phyloP scores from a whole-genome alignment of 2,888 invertebrate species.

The Teinopalpus imperialis region DNA sequence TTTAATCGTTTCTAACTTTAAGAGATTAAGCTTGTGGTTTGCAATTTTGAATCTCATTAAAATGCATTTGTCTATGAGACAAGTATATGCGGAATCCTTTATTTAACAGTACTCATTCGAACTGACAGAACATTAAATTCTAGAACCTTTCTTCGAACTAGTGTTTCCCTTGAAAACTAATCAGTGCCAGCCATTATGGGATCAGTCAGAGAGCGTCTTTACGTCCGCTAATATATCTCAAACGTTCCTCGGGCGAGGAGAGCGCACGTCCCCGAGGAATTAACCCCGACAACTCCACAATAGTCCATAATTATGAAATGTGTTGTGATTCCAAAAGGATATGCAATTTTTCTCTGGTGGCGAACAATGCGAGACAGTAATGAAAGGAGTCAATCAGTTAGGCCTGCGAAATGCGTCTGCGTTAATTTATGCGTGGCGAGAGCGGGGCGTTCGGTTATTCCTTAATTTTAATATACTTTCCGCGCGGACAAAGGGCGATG shows the following conservation, averaged over 20 bases:
- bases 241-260: slow-evolving; percentile 53
- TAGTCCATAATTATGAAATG: slow-evolving; percentile 82
- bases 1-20: slow-evolving; percentile 21
- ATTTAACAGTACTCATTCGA: slow-evolving; percentile 23
- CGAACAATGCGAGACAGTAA: slow-evolving; percentile 75
- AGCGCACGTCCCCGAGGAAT: slow-evolving; percentile 61
- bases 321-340: slow-evolving; percentile 74
- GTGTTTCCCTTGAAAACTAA: slow-evolving; percentile 72
- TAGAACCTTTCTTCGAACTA: slow-evolving; percentile 64
- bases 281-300: slow-evolving; percentile 74
- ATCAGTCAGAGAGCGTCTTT: slow-evolving; percentile 50
- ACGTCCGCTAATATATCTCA: slow-evolving; percentile 62
- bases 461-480: slow-evolving; percentile 45
- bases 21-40: slow-evolving; percentile 7
- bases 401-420: slow-evolving; percentile 67
- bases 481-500: slow-evolving; percentile 60
- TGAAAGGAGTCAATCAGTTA: slow-evolving; percentile 81
- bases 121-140: slow-evolving; percentile 53
- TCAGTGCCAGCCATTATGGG: slow-evolving; percentile 65
- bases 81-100: slow-evolving; percentile 11
- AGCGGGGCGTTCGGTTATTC: slow-evolving; percentile 40
- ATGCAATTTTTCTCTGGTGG: slow-evolving; percentile 69
- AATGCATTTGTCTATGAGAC: no score
- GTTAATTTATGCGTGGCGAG: slow-evolving; percentile 68
- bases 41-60: no score